Conservation (phyloP, 1,140 invertebrate species). For the Kradibia gibbosae region DNA sequence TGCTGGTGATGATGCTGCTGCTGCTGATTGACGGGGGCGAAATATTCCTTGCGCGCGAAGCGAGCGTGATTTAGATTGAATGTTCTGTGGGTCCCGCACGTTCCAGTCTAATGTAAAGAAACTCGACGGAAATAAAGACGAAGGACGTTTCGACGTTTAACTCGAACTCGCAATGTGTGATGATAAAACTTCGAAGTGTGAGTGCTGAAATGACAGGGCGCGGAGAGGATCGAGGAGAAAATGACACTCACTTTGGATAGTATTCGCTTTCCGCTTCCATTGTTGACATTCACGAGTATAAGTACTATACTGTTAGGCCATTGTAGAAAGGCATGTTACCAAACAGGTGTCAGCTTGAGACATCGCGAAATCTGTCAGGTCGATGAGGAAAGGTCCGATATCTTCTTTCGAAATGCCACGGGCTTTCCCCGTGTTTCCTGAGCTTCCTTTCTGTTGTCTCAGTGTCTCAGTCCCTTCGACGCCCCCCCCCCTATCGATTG, state of each 20-base stretch:
- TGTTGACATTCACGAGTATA: constrained; percentile 30
- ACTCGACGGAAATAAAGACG: no score
- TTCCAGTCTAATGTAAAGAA: no score
- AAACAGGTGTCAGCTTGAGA: constrained; percentile 61
- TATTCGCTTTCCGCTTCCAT: constrained; percentile 33
- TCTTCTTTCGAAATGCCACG: neutral
- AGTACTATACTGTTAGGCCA: constrained; percentile 36
- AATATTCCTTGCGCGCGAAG: no score
- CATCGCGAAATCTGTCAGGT: constrained; percentile 40
- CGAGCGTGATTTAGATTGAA: no score
- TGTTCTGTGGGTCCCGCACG: no score
- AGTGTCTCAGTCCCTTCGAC: neutral
- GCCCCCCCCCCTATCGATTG: neutral
- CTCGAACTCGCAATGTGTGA: no score
- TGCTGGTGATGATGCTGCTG: no score
- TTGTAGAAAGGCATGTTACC: constrained; percentile 50
- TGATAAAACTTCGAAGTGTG: no score
- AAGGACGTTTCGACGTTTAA: no score
- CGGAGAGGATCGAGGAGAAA: neutral
- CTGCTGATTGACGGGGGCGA: no score
- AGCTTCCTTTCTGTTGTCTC: no score
- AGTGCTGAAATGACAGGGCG: neutral
- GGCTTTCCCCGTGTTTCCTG: neutral
- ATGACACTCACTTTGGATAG: constrained; percentile 47
- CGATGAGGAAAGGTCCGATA: neutral